Percentiles rank a stretch among this genome's conserved stretches.
Conservation (phyloP, 2,113 vertebrate genomes). For the Cathartes aura region DNA sequence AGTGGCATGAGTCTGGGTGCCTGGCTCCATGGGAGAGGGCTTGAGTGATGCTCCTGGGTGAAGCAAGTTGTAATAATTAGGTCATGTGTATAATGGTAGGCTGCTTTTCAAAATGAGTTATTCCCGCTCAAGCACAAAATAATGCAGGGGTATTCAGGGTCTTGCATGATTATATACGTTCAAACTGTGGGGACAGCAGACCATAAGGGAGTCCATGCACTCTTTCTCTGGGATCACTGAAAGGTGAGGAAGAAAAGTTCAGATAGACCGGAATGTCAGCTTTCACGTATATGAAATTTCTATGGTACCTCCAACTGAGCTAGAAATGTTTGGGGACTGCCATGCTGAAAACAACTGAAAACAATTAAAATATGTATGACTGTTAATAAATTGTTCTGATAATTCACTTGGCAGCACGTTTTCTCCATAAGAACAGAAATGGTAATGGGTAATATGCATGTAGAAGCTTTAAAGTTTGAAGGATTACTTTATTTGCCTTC, state of each 20-base stretch:
- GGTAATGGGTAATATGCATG: neutral
- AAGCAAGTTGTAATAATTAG: neutral
- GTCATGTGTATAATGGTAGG: neutral
- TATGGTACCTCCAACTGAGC: neutral
- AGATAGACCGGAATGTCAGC: neutral
- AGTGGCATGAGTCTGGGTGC: no score
- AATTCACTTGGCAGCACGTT: neutral
- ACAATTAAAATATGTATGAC: neutral
- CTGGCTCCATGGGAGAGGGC: neutral
- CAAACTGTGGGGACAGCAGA: neutral
- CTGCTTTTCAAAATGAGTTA: neutral
- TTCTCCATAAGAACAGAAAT: neutral
- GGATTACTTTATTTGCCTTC: neutral
- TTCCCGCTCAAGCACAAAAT: neutral
- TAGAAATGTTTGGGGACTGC: neutral
- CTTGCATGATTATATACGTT: neutral
- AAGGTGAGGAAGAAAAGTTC: neutral
- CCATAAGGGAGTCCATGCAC: no score
- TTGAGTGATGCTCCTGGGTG: neutral
- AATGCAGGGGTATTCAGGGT: neutral
- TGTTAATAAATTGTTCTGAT: neutral
- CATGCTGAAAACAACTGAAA: neutral
- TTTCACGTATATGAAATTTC: neutral
- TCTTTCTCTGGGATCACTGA: no score
- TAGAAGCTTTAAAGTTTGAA: neutral